Evolutionary conservation across 2,113 vertebrate species (phyloP).

Genomic region (Cochlearius cochlearius): DNA sequence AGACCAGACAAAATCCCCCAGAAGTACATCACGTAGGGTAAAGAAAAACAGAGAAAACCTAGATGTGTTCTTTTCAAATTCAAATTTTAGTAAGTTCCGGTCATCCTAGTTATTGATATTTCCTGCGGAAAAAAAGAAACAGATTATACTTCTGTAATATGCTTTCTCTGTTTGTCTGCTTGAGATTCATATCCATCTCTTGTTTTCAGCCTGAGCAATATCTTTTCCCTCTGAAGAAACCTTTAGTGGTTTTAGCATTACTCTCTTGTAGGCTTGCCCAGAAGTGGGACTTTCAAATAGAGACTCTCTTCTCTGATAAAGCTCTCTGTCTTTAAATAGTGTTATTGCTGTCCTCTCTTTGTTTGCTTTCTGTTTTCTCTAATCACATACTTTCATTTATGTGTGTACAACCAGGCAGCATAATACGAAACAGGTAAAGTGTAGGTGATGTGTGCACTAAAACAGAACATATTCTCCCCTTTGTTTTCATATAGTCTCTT

Average conservation of each 20-base stretch:
- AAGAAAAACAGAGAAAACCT: neutral
- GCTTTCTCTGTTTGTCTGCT: neutral
- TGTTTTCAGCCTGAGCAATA: neutral
- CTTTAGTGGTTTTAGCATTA: neutral
- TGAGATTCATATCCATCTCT: neutral
- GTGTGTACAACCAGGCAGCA: neutral
- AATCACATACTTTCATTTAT: neutral
- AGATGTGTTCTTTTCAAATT: neutral
- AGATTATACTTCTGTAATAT: neutral
- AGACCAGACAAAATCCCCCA: fast-evolving
- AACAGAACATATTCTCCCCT: neutral
- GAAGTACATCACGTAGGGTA: neutral
- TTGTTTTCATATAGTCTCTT: neutral
- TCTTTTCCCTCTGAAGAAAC: neutral
- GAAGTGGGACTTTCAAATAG: neutral
- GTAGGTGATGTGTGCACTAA: neutral
- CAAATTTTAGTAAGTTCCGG: neutral
- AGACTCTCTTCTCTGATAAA: neutral
- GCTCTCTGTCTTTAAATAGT: neutral
- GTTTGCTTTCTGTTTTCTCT: neutral
- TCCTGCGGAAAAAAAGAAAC: neutral
- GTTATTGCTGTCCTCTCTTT: neutral
- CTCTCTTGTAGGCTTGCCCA: neutral
- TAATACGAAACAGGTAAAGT: neutral
- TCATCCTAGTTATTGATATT: neutral